A percentile compares a stretch with the other conserved stretches of the same genome.
These are phyloP conservation scores for Drosophila seclusa DNA, from an alignment of 2,888 invertebrate species.

Conservation along the genomic window DNA sequence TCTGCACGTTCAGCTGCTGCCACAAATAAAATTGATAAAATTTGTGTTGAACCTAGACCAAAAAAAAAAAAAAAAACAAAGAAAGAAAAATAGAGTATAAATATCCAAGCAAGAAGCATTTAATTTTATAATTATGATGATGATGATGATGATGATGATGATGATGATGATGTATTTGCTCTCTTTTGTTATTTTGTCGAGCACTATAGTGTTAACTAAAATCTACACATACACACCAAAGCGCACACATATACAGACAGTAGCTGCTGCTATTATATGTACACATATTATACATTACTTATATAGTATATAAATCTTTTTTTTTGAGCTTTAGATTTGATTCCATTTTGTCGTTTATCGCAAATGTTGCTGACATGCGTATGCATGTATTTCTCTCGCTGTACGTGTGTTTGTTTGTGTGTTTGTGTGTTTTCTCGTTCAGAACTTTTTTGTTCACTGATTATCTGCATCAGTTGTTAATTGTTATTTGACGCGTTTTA, in stretches of 20 bases:
- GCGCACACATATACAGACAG: conserved; percentile 39
- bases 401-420: conserved; percentile 20
- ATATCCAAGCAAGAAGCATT: conserved; percentile 66
- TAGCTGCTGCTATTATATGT: conserved; percentile 73
- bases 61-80: not conserved
- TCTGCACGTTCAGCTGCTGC: conserved; percentile 3
- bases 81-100: conserved; percentile 3
- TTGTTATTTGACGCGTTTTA: conserved; percentile 84
- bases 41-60: conserved; percentile 31
- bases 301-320: conserved; percentile 51
- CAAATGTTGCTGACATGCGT: conserved; percentile 68
- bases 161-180: conserved; percentile 72
- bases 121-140: conserved; percentile 76
- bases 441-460: conserved; percentile 79
- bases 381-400: conserved; percentile 25
- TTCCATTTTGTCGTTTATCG: conserved; percentile 80
- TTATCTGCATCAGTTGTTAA: conserved; percentile 84
- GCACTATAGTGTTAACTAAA: conserved; percentile 53
- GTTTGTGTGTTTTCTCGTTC: conserved; percentile 72
- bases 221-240: not conserved
- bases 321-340: conserved; percentile 79
- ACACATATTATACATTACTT: conserved; percentile 44
- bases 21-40: conserved; percentile 79
- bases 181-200: conserved; percentile 44
- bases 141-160: conserved; percentile 67